Percentiles rank a stretch among this genome's conserved stretches.
Conservation (phyloP, 2,888 invertebrate genomes). For the Eremobia ochroleuca region DNA sequence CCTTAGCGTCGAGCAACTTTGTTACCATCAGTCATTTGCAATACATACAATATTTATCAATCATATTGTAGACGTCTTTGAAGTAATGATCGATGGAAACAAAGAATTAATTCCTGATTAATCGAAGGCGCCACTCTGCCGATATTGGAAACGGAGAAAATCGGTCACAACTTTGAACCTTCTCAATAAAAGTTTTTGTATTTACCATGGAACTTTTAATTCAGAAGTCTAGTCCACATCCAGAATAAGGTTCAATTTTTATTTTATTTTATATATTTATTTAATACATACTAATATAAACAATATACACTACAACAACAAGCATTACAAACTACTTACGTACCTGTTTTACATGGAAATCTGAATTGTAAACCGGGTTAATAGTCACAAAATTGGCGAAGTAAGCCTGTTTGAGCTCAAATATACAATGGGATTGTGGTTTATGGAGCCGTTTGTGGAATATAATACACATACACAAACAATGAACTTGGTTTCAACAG, state of each 20-base stretch:
- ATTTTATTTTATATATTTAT: too few relatives aligned
- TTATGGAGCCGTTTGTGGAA: slow-evolving; percentile 55
- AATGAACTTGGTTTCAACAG: slow-evolving; percentile 69
- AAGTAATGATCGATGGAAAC: slow-evolving; percentile 68
- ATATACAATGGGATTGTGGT: slow-evolving; percentile 62
- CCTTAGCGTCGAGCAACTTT: slow-evolving; percentile 30
- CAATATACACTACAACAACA: slow-evolving; percentile 46
- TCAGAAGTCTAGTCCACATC: background rate
- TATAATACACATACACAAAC: slow-evolving; percentile 64
- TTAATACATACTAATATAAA: too few relatives aligned
- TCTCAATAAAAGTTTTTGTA: slow-evolving; percentile 22
- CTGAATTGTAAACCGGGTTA: slow-evolving; percentile 66
- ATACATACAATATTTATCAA: slow-evolving; percentile 60
- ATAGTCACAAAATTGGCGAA: slow-evolving; percentile 65
- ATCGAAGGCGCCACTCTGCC: slow-evolving; percentile 43
- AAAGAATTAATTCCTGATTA: slow-evolving; percentile 60
- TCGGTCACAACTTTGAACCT: slow-evolving; percentile 18
- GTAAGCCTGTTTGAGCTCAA: slow-evolving; percentile 63
- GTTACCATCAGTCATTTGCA: slow-evolving; percentile 45
- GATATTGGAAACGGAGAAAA: slow-evolving; percentile 41
- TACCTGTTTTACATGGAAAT: slow-evolving; percentile 60
- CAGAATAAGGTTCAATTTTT: slow-evolving; percentile 6
- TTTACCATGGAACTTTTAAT: slow-evolving; percentile 23
- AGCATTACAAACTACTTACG: slow-evolving; percentile 51
- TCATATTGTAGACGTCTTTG: slow-evolving; percentile 55